phyloP scores from a whole-genome alignment of 30 jellyfish, hydroid and myxozoan genomes.

The Clytia hemisphaerica region DNA sequence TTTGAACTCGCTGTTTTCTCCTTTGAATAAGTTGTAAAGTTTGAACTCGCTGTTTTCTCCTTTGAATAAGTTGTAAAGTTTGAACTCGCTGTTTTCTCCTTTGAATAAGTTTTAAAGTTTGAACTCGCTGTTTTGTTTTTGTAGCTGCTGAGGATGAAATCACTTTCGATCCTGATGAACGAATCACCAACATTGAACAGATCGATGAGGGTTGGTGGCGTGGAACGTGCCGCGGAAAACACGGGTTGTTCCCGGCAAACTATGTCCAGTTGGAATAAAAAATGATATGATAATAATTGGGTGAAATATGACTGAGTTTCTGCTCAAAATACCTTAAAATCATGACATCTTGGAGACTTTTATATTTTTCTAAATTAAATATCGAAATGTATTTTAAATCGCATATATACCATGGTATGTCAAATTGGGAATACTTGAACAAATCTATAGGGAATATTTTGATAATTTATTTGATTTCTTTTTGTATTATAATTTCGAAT shows the following conservation, averaged over 20 bases:
- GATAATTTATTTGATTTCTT: too few relatives aligned
- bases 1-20: too few relatives aligned
- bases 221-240: constrained; percentile 84
- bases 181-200: constrained; percentile 73
- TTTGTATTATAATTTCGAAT: too few relatives aligned
- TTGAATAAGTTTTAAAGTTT: not conserved
- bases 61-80: not conserved
- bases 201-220: constrained; percentile 95
- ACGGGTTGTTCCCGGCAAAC: constrained; percentile 86
- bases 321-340: not conserved
- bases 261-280: constrained; percentile 57
- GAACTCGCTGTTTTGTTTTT: not conserved
- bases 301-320: not conserved
- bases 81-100: not conserved
- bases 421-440: too few relatives aligned
- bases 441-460: too few relatives aligned
- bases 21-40: too few relatives aligned
- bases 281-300: not conserved
- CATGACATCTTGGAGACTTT: too few relatives aligned
- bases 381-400: too few relatives aligned
- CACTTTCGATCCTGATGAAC: constrained; percentile 85
- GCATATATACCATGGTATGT: too few relatives aligned
- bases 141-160: constrained; percentile 88
- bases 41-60: too few relatives aligned
- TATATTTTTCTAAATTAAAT: too few relatives aligned